Percentiles rank a stretch among this genome's conserved stretches.
These are phyloP conservation scores for Malurus splendens DNA, from an alignment of 2,797 vertebrate genomes.

Conservation along the genomic window DNA sequence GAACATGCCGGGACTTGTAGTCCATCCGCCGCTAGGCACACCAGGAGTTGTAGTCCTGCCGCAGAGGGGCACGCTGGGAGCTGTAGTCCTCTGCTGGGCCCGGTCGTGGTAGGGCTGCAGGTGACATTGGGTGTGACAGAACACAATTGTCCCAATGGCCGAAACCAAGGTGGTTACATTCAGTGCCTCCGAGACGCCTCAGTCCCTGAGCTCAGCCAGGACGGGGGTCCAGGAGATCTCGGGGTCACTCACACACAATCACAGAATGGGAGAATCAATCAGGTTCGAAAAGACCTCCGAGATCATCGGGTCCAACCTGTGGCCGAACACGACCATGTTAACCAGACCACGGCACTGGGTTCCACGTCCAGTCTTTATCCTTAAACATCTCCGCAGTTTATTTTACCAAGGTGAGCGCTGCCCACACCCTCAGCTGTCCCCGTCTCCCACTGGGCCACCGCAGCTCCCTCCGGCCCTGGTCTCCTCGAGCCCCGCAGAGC, in stretches of 20 bases:
- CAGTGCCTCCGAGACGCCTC: neutral
- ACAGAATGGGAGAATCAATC: neutral
- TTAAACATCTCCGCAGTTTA: neutral
- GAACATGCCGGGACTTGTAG: neutral
- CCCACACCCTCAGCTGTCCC: too few relatives aligned
- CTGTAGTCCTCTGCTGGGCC: neutral
- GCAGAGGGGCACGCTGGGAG: neutral
- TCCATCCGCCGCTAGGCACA: rapidly evolving
- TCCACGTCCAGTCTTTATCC: neutral
- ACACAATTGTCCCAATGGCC: neutral
- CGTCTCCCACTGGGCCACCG: neutral
- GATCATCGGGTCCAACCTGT: neutral
- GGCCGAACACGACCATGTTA: neutral
- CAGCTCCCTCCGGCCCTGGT: neutral
- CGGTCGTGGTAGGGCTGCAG: rapidly evolving
- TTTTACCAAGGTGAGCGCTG: neutral
- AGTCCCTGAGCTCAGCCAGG: rapidly evolving
- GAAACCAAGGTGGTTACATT: too few relatives aligned
- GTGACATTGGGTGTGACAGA: neutral
- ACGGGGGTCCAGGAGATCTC: rapidly evolving
- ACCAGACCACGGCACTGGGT: neutral
- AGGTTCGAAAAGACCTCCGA: neutral
- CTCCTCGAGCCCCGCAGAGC: neutral
- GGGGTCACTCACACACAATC: neutral
- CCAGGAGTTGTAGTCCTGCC: neutral